Conservation (phyloP, 2,797 vertebrate genomes). For the Notamacropus eugenii region DNA sequence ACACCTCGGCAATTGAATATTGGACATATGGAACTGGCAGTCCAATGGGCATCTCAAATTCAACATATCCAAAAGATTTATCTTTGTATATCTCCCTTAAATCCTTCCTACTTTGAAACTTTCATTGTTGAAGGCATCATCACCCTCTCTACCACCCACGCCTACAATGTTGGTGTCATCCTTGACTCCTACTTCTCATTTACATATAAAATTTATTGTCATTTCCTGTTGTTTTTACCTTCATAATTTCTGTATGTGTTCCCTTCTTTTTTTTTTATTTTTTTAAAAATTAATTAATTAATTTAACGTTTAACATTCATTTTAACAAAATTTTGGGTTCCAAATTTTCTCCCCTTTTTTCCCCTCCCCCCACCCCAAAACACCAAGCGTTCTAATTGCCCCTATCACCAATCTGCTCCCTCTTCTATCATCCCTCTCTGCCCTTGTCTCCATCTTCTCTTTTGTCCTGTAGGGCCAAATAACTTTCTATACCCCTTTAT, state of each 20-base stretch:
- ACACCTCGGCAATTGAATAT: background rate
- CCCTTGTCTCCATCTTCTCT: too few relatives aligned
- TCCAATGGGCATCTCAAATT: background rate
- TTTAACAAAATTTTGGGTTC: too few relatives aligned
- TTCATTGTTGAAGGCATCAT: background rate
- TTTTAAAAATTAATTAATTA: too few relatives aligned
- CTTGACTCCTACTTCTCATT: background rate
- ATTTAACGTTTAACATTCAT: too few relatives aligned
- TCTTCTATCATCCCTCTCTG: too few relatives aligned
- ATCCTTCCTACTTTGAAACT: background rate
- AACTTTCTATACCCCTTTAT: too few relatives aligned
- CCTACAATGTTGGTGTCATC: background rate
- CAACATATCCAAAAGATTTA: background rate
- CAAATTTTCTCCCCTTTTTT: too few relatives aligned
- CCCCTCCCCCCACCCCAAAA: too few relatives aligned
- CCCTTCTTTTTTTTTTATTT: too few relatives aligned
- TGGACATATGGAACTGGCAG: background rate
- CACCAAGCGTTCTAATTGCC: too few relatives aligned
- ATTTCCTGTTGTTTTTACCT: background rate
- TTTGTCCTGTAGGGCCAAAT: too few relatives aligned
- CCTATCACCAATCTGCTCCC: too few relatives aligned
- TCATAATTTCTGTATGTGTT: background rate
- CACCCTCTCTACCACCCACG: background rate
- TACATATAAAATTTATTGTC: background rate
- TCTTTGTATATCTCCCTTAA: background rate